Evolutionary conservation across 2,797 vertebrate species (phyloP).

Genomic region (Synaphobranchus kaupii): DNA sequence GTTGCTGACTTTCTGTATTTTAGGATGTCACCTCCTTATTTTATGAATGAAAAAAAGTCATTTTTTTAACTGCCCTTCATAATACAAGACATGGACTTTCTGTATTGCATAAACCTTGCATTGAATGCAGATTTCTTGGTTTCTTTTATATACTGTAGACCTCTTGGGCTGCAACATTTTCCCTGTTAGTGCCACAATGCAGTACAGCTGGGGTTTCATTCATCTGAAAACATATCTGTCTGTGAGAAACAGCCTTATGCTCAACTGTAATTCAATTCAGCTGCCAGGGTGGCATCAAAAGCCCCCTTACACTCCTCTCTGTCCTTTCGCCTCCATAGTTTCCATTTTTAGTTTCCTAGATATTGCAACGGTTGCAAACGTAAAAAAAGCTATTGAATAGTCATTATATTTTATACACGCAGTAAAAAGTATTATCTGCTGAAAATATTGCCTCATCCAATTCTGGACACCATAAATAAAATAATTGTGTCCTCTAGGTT

Average conservation of each 20-base stretch:
- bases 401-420: neutral
- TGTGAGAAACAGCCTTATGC: neutral
- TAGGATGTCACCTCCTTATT: neutral
- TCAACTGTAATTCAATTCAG: neutral
- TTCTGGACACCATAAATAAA: neutral
- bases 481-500: neutral
- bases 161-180: neutral
- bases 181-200: neutral
- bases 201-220: conserved; percentile 13
- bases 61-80: neutral
- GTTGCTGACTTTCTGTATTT: neutral
- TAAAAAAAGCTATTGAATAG: neutral
- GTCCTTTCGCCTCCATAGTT: neutral
- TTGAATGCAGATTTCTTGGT: neutral
- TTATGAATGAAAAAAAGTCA: neutral
- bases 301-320: neutral
- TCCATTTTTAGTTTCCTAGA: neutral
- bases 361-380: neutral
- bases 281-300: no score
- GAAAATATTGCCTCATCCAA: neutral
- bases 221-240: neutral
- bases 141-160: neutral
- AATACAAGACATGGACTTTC: neutral
- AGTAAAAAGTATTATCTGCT: neutral
- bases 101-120: neutral